Percentiles rank a stretch among this genome's conserved stretches.
Conservation (phyloP, 2,797 vertebrate genomes). For the Neostethus bicornis region DNA sequence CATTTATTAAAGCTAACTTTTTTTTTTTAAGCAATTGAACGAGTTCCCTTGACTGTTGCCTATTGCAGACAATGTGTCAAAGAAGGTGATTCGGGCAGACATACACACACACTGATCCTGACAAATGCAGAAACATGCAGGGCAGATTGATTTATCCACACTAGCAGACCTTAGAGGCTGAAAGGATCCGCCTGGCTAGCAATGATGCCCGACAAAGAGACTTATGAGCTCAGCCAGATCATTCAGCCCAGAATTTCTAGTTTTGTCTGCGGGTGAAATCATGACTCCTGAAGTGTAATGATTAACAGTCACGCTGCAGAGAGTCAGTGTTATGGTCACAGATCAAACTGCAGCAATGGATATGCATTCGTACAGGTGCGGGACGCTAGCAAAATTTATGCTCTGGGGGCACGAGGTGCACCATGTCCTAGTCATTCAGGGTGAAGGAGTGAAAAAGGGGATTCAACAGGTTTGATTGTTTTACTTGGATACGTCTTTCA, state of each 20-base stretch:
- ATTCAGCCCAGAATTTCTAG: slow-evolving; percentile 5
- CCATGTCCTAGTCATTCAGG: not conserved
- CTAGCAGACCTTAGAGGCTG: slow-evolving; percentile 8
- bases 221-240: slow-evolving; percentile 9
- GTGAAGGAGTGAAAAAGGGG: not conserved
- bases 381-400: not conserved
- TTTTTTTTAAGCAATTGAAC: slow-evolving; percentile 27
- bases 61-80: slow-evolving; percentile 35
- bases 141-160: slow-evolving; percentile 13
- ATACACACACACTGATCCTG: slow-evolving; percentile 4
- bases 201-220: slow-evolving; percentile 8
- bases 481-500: not conserved
- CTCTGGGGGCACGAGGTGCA: not conserved
- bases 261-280: slow-evolving; percentile 9
- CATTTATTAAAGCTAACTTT: slow-evolving; percentile 21
- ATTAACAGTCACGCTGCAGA: slow-evolving; percentile 24
- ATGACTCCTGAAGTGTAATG: not conserved
- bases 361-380: not conserved
- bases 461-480: not conserved
- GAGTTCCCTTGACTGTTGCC: slow-evolving; percentile 23
- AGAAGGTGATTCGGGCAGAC: slow-evolving; percentile 21
- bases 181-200: slow-evolving; percentile 7
- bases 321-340: slow-evolving; percentile 18
- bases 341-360: not conserved
- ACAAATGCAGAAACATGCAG: slow-evolving; percentile 6